Percentiles rank a stretch among this genome's conserved stretches.
phyloP scores from a whole-genome alignment of 2,113 vertebrate genomes.

The Euleptes europaea region DNA sequence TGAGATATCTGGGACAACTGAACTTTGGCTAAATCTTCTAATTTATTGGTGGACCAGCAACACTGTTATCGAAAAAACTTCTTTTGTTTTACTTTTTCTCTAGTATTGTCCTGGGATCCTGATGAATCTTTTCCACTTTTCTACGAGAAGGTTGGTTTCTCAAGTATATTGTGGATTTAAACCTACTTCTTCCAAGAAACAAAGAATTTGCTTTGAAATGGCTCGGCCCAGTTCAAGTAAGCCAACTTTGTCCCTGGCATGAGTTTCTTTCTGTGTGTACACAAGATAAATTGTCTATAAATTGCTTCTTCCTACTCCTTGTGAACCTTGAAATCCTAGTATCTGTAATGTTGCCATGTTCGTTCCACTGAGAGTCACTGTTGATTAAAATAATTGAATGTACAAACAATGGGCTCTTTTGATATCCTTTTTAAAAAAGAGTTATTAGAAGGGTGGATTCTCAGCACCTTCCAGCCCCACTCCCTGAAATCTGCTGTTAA shows the following conservation, averaged over 20 bases:
- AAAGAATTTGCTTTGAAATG: constrained; percentile 62
- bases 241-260: constrained; percentile 6
- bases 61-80: neutral
- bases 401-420: neutral
- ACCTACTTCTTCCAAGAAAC: constrained; percentile 37
- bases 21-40: neutral
- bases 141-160: constrained; percentile 49
- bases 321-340: neutral
- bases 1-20: neutral
- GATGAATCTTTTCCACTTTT: constrained; percentile 64
- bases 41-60: no score
- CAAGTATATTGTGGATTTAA: constrained; percentile 47
- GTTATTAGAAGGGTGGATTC: neutral
- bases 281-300: neutral
- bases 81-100: neutral
- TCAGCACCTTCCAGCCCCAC: neutral
- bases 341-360: neutral
- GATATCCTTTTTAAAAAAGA: neutral
- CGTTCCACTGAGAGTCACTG: neutral
- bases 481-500: neutral
- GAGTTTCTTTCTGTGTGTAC: neutral
- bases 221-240: constrained; percentile 78
- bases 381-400: neutral
- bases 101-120: constrained; percentile 12
- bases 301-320: neutral